These are phyloP conservation scores for Halcyon leucocephala DNA, from an alignment of 2,797 vertebrate genomes.

Conservation along the genomic window DNA sequence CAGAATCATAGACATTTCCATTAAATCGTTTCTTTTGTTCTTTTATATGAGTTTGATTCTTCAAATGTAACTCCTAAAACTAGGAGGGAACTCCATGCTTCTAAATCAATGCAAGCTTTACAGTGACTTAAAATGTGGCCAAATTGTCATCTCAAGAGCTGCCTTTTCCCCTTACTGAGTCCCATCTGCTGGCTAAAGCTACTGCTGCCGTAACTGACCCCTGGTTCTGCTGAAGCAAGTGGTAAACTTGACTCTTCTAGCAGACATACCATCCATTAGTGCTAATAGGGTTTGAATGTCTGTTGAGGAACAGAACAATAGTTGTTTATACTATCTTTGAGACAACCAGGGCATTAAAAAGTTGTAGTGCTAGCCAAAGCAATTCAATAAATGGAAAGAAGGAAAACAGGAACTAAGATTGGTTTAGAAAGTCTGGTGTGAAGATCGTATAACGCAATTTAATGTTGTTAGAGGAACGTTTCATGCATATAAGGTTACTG, in stretches of 20 bases:
- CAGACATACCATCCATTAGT: not conserved
- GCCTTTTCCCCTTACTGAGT: not conserved
- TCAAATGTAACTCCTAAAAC: not conserved
- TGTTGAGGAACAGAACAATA: not conserved
- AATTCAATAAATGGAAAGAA: slow-evolving; percentile 13
- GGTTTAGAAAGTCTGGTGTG: not conserved
- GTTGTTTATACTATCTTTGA: not conserved
- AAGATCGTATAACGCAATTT: not conserved
- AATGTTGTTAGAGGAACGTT: not conserved
- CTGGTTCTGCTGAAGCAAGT: not conserved
- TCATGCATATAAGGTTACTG: not conserved
- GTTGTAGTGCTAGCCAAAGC: not conserved
- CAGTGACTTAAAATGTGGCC: not conserved
- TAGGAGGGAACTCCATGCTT: not conserved
- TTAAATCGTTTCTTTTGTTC: not conserved
- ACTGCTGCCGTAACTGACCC: not conserved
- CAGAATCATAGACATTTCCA: not conserved
- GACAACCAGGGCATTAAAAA: not conserved
- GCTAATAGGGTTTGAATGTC: not conserved
- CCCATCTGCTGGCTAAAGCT: not conserved
- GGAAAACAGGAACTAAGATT: not conserved
- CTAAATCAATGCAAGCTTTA: not conserved
- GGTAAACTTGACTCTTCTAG: not conserved
- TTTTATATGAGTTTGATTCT: not conserved
- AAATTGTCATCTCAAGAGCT: not conserved